Percentiles rank a stretch among this genome's conserved stretches.
These are phyloP conservation scores for Erannis defoliaria DNA, from an alignment of 2,888 invertebrate genomes.

Conservation along the genomic window DNA sequence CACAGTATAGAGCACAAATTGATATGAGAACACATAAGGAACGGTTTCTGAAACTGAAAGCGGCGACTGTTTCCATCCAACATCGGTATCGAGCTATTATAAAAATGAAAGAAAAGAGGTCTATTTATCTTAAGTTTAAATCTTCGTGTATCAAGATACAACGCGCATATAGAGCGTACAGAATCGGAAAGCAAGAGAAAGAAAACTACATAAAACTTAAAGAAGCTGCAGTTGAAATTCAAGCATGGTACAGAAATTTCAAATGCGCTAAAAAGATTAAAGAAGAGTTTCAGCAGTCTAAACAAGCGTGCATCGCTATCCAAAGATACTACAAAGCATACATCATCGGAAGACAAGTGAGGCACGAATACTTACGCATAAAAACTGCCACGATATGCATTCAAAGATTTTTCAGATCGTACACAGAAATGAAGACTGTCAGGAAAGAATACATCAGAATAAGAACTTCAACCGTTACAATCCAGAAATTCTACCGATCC, in stretches of 20 bases:
- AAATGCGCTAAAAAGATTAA: conserved; percentile 57
- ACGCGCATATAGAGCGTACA: conserved; percentile 67
- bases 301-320: conserved; percentile 71
- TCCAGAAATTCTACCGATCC: conserved; percentile 65
- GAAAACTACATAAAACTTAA: conserved; percentile 62
- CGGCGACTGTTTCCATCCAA: conserved; percentile 72
- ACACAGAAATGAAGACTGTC: conserved; percentile 62
- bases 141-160: conserved; percentile 70
- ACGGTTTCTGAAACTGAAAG: conserved; percentile 57
- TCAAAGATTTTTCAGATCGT: conserved; percentile 69
- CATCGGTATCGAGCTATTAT: conserved; percentile 68
- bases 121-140: conserved; percentile 59
- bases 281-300: conserved; percentile 58
- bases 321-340: conserved; percentile 76
- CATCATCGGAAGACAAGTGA: conserved; percentile 62
- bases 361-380: conserved; percentile 65
- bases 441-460: conserved; percentile 60
- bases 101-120: conserved; percentile 63
- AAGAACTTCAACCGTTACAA: conserved; percentile 56
- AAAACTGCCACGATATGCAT: conserved; percentile 68
- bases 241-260: conserved; percentile 76
- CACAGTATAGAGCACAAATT: conserved; percentile 65
- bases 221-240: conserved; percentile 70
- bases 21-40: conserved; percentile 58
- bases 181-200: conserved; percentile 59